Evolutionary conservation across 2,113 vertebrate species (phyloP).

Genomic region (Cyanoderma ruficeps): DNA sequence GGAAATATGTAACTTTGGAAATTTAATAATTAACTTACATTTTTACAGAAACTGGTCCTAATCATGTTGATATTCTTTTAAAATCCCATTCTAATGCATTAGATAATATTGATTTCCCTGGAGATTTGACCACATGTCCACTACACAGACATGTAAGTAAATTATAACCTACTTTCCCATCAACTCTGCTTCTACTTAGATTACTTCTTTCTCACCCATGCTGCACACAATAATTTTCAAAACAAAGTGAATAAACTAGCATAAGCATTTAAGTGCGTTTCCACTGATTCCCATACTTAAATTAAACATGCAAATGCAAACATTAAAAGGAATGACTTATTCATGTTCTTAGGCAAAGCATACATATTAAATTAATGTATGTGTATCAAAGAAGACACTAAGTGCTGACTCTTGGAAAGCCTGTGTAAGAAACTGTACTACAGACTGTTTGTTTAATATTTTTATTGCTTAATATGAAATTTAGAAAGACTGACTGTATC

Average conservation of each 20-base stretch:
- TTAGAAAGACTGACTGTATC: background rate
- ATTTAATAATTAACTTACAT: background rate
- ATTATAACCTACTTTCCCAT: constrained; percentile 34
- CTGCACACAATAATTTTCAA: background rate
- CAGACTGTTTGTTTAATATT: constrained; percentile 20
- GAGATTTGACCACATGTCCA: background rate
- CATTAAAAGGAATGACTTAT: constrained; percentile 64
- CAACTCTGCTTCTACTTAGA: background rate
- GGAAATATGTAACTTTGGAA: background rate
- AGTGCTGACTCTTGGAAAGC: constrained; percentile 60
- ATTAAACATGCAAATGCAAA: constrained; percentile 67
- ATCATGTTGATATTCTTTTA: background rate
- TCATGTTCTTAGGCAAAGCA: constrained; percentile 59
- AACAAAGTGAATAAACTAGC: constrained; percentile 37
- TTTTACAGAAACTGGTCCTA: background rate
- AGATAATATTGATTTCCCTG: background rate
- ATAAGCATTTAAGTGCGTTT: constrained; percentile 34
- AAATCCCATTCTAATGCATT: background rate
- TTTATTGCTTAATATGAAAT: constrained; percentile 46
- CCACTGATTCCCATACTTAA: constrained; percentile 55
- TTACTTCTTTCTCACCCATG: constrained; percentile 15
- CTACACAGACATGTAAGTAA: background rate
- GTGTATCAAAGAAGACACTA: constrained; percentile 41
- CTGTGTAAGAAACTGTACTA: constrained; percentile 11
- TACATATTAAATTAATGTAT: constrained; percentile 50